phyloP scores from a whole-genome alignment of 2,797 vertebrate genomes.

The Sus cebifrons region DNA sequence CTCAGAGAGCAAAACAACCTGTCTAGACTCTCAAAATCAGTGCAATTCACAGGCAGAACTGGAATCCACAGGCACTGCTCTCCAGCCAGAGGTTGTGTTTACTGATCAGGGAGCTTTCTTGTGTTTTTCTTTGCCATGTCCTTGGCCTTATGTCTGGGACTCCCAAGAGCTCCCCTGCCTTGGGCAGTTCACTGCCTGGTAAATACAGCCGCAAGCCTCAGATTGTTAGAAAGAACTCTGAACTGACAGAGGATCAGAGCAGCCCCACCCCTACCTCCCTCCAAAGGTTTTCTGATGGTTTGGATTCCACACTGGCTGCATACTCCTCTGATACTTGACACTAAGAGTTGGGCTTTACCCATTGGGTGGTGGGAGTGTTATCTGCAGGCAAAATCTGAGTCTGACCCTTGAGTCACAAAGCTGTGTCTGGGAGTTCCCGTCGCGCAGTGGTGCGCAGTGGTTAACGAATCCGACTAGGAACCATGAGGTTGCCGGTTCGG shows the following conservation, averaged over 20 bases:
- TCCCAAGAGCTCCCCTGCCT: neutral
- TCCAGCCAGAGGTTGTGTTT: constrained; percentile 27
- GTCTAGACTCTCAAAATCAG: constrained; percentile 63
- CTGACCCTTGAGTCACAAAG: constrained; percentile 50
- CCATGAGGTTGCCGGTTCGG: too few relatives aligned
- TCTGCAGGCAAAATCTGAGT: constrained; percentile 43
- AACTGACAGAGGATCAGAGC: constrained; percentile 50
- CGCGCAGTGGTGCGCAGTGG: too few relatives aligned
- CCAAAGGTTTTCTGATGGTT: constrained; percentile 23
- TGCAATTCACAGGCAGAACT: constrained; percentile 28
- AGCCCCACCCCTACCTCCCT: neutral
- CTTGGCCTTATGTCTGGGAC: constrained; percentile 29
- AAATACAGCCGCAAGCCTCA: neutral
- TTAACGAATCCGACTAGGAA: too few relatives aligned
- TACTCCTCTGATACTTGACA: constrained; percentile 28
- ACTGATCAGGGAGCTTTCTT: constrained; percentile 27
- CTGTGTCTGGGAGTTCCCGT: neutral
- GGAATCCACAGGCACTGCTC: neutral
- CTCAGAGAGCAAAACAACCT: constrained; percentile 53
- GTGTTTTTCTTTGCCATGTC: constrained; percentile 48
- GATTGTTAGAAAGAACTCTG: constrained; percentile 53
- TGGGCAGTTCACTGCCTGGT: neutral
- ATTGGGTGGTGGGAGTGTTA: constrained; percentile 37
- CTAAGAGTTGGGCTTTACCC: neutral
- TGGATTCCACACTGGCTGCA: constrained; percentile 22